Base-by-base conservation (phyloP, 2,888 invertebrate species). In the Philaethria dido region DNA sequence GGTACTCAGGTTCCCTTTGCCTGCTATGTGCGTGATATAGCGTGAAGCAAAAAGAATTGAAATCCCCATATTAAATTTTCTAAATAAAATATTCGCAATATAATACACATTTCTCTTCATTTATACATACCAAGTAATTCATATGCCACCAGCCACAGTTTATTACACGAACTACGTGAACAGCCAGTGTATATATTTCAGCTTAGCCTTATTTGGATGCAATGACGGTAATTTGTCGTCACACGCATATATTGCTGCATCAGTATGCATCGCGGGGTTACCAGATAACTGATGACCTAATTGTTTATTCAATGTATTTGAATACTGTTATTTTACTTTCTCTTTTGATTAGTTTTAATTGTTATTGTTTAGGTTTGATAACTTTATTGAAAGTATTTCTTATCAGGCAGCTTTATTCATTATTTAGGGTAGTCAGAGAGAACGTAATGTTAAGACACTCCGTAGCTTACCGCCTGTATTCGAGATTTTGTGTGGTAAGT, bases 151-250 rank as follows among this genome's bases (percentile, higher is more conserved):
- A 44, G 18, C 33, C 47, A 9, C 5, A 14, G 44, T 50, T 48
- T 48, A 64, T 59, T 59, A 65, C 59, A 60, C 18, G 9, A 3
- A 39, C 47, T 54, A 62, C 66, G 66, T 62, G 66, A 50, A 33
- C 52, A 52, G 66, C 55, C 62, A 62, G 36, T 16, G 36, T 66
- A 45, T 11, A 20, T 45, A 22, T 62, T 62, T 47, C n/a, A 45
- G 25, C 42, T 55, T 47, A 44, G 18, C 64, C 64, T 60, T 60
- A 68, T 68, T 68, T 55, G 47, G 54, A 68, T 64, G 64, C 68
- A 52, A 42, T 29, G 54, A 44, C 16, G 16, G 60, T 60, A 55
- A 20, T 52, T 52, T 64, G 60, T 39, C 59, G 60, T 68, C 68
- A 64, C 20, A 42, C 39, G 59, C n/a, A 36, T 45, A 54, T 44